phyloP scores from a whole-genome alignment of 2,113 vertebrate genomes.

The Chascanopsetta lugubris region DNA sequence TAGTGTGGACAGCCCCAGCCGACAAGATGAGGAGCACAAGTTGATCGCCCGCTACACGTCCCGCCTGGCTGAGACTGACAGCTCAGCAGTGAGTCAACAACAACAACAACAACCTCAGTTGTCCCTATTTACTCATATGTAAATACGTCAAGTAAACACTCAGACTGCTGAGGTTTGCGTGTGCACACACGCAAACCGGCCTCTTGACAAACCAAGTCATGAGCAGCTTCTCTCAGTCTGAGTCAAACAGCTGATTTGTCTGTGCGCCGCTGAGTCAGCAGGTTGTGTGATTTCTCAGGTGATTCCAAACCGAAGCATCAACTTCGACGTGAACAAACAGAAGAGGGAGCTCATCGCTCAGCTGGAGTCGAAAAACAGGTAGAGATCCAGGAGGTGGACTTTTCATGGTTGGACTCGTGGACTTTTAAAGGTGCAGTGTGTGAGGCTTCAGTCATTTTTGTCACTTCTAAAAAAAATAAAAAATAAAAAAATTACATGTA shows the following conservation, averaged over 20 bases:
- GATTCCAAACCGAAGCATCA: constrained; percentile 86
- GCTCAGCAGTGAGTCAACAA: constrained; percentile 80
- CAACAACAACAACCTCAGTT: too few species aligned
- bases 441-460: too few species aligned
- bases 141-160: not conserved
- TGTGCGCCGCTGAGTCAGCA: not conserved
- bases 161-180: not conserved
- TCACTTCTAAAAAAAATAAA: too few species aligned
- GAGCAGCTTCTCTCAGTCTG: too few species aligned
- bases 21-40: constrained; percentile 93
- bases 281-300: constrained; percentile 73
- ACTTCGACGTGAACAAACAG: constrained; percentile 92
- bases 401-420: too few species aligned
- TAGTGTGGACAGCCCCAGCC: constrained; percentile 84
- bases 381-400: constrained; percentile 7
- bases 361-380: constrained; percentile 97
- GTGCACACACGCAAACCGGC: not conserved
- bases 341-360: constrained; percentile 95
- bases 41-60: constrained; percentile 94
- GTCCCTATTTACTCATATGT: not conserved
- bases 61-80: constrained; percentile 88
- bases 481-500: too few species aligned
- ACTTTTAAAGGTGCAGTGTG: too few species aligned
- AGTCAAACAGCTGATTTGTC: not conserved
- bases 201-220: not conserved